Evolutionary conservation across 1,140 invertebrate genomes (phyloP).

Genomic region (Drosophila orosa): DNA sequence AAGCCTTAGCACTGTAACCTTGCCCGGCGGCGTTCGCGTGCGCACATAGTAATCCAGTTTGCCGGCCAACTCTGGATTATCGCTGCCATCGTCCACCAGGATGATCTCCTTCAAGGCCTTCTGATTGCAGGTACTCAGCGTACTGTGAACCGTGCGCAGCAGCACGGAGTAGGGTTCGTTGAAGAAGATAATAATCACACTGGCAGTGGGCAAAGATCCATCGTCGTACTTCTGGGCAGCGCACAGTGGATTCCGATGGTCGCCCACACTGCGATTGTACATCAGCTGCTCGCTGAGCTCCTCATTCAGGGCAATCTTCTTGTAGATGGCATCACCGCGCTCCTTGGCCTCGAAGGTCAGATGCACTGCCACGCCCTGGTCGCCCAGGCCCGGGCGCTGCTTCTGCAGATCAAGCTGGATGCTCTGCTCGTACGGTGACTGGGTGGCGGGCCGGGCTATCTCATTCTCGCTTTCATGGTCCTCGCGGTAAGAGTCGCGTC

Average conservation of each 20-base stretch:
- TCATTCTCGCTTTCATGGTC: slow-evolving; percentile 58
- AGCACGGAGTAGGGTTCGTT: slow-evolving; percentile 95
- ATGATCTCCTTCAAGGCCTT: slow-evolving; percentile 92
- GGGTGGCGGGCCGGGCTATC: slow-evolving; percentile 45
- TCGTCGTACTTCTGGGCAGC: slow-evolving; percentile 84
- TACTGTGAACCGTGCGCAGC: slow-evolving; percentile 93
- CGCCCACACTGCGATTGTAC: slow-evolving; percentile 89
- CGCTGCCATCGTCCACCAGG: slow-evolving; percentile 95
- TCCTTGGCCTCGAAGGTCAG: slow-evolving; percentile 85
- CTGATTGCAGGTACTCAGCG: slow-evolving; percentile 91
- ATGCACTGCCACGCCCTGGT: slow-evolving; percentile 87
- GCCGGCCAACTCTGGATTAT: slow-evolving; percentile 89
- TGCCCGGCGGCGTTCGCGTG: slow-evolving; percentile 87
- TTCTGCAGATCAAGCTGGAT: slow-evolving; percentile 83
- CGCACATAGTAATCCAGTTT: slow-evolving; percentile 91
- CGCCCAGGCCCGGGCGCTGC: slow-evolving; percentile 86
- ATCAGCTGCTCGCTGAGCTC: slow-evolving; percentile 92
- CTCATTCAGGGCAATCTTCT: slow-evolving; percentile 93
- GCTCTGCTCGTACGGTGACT: slow-evolving; percentile 78
- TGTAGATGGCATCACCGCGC: slow-evolving; percentile 87
- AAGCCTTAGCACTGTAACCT: slow-evolving; percentile 91
- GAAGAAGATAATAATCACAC: slow-evolving; percentile 94
- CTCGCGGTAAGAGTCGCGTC: slow-evolving; percentile 25
- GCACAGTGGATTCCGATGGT: slow-evolving; percentile 86
- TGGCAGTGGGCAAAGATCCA: slow-evolving; percentile 85